Base-by-base conservation (phyloP, 2,113 vertebrate genomes). In the Trematomus loennbergii region DNA sequence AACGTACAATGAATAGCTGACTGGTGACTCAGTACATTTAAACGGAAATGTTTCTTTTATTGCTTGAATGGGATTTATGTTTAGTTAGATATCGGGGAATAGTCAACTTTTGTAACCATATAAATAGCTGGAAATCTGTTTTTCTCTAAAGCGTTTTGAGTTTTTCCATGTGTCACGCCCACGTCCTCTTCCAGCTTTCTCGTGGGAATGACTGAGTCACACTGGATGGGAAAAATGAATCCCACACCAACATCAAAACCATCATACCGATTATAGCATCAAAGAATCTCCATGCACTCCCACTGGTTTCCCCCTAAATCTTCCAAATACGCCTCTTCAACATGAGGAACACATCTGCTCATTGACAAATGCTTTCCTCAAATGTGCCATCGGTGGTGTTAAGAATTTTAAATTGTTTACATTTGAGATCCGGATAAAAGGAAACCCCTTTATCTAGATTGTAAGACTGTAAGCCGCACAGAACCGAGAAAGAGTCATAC, bases 191-290 rank as follows among this genome's bases (percentile, higher is more conserved):
- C 50, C 68, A 66, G 7, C 53, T 63, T 83, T 78, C 79, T 65
- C 78, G 16, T 76, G 75, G 93, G 88, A 93, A 91, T 70, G 79
- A 79, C 69, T 94, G 95, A 94, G 91, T 94, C 94, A 94, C 81
- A 73, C 75, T 33, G 46, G 75, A 81, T 0, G 33, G 53, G 9
- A 74, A 65, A 60, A 5, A 66, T 71, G 12, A 11, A 74, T 75
- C 75, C 83, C 84, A 76, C 43, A 75, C 70, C 73, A 54, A 73
- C 85, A 82, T 87, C 85, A 45, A 59, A 46, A 75, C 80, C 89
- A 58, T 65, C 53, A 75, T 9, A 54, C 2, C 75, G 25, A 55
- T 80, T 84, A 81, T 70, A 84, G 79, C 71, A 79, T 88, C 80
- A 87, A 86, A 83, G 73, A 49, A 16, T 57, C 15, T 46, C 67